A percentile compares a stretch with the other conserved stretches of the same genome.
These are phyloP conservation scores for Luperina testacea DNA, from an alignment of 2,888 invertebrate species.

Conservation along the genomic window DNA sequence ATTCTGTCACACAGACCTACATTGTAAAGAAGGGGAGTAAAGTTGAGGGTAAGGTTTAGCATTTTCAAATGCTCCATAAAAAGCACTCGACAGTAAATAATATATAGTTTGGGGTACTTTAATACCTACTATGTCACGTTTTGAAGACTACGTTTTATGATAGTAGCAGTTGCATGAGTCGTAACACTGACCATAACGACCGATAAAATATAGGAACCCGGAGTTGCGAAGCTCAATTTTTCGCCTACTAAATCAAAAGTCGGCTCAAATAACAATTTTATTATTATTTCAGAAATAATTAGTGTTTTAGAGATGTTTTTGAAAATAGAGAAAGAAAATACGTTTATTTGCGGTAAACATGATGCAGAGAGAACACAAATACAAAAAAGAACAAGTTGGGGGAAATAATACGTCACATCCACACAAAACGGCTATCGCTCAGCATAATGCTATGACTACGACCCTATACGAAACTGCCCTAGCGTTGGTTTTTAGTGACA, in stretches of 20 bases:
- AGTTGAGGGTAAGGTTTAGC: neutral
- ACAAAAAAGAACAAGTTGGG: no score
- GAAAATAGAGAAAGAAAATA: no score
- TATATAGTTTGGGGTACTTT: slow-evolving; percentile 9
- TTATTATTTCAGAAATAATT: neutral
- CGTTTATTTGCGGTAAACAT: no score
- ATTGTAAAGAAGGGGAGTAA: no score
- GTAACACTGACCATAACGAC: slow-evolving; percentile 25
- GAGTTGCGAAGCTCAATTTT: neutral
- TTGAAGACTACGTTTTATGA: slow-evolving; percentile 22
- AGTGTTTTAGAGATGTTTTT: no score
- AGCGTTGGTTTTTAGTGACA: no score
- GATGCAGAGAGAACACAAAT: no score
- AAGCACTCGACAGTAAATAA: neutral
- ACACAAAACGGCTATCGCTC: no score
- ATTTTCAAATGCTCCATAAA: neutral
- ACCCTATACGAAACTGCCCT: no score
- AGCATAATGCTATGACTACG: no score
- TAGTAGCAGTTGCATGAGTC: slow-evolving; percentile 7
- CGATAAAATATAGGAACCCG: slow-evolving; percentile 10
- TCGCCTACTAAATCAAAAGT: neutral
- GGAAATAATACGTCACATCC: no score
- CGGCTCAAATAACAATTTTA: neutral
- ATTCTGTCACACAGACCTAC: no score
- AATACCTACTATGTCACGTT: slow-evolving; percentile 6